Evolutionary conservation across 2,113 vertebrate genomes (phyloP).

Genomic region (Ellobius talpinus): DNA sequence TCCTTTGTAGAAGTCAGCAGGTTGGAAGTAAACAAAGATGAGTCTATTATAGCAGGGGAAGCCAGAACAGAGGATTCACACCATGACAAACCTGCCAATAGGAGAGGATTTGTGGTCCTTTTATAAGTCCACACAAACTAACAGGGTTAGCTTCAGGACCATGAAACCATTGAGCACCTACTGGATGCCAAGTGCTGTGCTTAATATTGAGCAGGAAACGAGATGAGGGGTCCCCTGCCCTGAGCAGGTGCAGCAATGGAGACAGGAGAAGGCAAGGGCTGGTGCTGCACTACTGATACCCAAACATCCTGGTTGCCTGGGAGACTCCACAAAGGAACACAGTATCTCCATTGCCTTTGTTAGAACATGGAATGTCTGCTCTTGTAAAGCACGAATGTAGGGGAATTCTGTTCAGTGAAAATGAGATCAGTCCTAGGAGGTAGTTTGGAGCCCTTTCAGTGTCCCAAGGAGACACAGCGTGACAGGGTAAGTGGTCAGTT

Average conservation of each 20-base stretch:
- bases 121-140: conserved; percentile 28
- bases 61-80: conserved; percentile 56
- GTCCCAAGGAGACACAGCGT: rapidly evolving
- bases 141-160: not conserved
- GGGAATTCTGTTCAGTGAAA: no score
- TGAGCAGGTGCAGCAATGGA: not conserved
- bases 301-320: not conserved
- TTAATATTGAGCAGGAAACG: no score
- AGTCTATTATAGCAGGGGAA: not conserved
- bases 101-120: not conserved
- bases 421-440: not conserved
- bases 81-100: not conserved
- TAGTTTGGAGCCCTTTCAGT: not conserved
- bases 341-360: rapidly evolving
- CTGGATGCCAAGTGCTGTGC: not conserved
- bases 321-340: not conserved
- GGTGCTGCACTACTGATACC: not conserved
- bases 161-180: not conserved
- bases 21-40: conserved; percentile 72
- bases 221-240: not conserved
- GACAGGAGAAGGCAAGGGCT: not conserved
- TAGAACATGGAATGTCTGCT: not conserved
- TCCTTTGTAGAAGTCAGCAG: conserved; percentile 65
- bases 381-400: not conserved
- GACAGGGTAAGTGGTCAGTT: rapidly evolving